Conservation (phyloP, 2,888 invertebrate species). For the Tinea semifulvella region DNA sequence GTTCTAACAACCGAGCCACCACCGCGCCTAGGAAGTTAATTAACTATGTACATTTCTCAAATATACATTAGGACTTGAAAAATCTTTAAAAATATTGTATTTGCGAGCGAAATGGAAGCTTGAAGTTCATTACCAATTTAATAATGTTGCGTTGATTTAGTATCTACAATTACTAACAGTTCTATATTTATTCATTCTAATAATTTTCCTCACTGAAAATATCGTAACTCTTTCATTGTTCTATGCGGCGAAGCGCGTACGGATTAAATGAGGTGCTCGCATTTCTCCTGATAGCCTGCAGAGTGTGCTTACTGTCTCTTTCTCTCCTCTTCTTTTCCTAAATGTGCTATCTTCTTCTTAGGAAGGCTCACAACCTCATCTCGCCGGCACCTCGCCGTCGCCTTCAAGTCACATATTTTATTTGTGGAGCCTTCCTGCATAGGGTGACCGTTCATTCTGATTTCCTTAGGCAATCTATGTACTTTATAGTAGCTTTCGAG, state of each 20-base stretch:
- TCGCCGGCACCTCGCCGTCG: constrained; percentile 61
- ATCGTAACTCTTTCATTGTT: constrained; percentile 56
- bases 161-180: no score
- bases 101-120: no score
- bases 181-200: no score
- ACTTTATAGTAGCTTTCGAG: no score
- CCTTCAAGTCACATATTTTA: constrained; percentile 66
- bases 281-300: constrained; percentile 62
- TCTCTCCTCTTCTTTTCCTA: constrained; percentile 21
- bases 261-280: constrained; percentile 67
- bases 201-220: constrained; percentile 1
- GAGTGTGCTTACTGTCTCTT: constrained; percentile 32
- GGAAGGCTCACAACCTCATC: constrained; percentile 54
- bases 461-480: neutral
- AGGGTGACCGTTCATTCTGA: constrained; percentile 25
- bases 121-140: no score
- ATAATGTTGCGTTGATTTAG: no score
- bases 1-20: no score
- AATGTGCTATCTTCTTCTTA: constrained; percentile 31
- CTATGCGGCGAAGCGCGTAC: constrained; percentile 62
- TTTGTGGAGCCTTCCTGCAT: constrained; percentile 64
- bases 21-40: no score
- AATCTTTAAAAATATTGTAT: no score
- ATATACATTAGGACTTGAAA: no score
- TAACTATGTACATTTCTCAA: no score